These are phyloP conservation scores for Ips nitidus DNA, from an alignment of 1,140 invertebrate species.

Conservation along the genomic window DNA sequence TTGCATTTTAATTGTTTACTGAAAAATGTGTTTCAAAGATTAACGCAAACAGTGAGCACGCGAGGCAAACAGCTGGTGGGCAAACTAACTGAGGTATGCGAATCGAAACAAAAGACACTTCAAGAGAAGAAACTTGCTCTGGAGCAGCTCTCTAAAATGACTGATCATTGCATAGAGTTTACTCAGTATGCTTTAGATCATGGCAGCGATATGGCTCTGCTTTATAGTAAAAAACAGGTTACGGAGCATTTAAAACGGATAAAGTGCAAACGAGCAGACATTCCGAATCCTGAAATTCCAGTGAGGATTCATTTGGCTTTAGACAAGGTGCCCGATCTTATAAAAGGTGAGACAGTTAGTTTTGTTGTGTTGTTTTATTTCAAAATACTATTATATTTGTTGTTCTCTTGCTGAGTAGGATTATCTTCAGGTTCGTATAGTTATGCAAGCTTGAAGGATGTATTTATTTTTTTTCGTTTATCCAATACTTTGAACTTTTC, in stretches of 20 bases:
- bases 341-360: slow-evolving; percentile 62
- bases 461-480: slow-evolving; percentile 5
- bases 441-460: neutral
- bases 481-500: slow-evolving; percentile 9
- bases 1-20: slow-evolving; percentile 1
- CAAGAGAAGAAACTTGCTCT: slow-evolving; percentile 80
- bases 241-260: slow-evolving; percentile 75
- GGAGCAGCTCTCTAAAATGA: slow-evolving; percentile 75
- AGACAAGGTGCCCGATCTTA: slow-evolving; percentile 75
- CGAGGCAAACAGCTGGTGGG: slow-evolving; percentile 78
- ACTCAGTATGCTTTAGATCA: slow-evolving; percentile 74
- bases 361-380: slow-evolving; percentile 6
- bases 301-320: slow-evolving; percentile 74
- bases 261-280: slow-evolving; percentile 76
- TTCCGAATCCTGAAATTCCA: slow-evolving; percentile 82
- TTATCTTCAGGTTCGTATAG: slow-evolving; percentile 44
- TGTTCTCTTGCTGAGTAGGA: slow-evolving; percentile 34
- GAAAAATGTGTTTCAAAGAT: slow-evolving; percentile 52
- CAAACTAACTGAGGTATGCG: slow-evolving; percentile 79
- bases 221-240: slow-evolving; percentile 79
- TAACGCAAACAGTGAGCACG: slow-evolving; percentile 80
- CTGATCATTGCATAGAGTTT: slow-evolving; percentile 85
- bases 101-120: slow-evolving; percentile 78
- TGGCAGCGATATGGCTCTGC: slow-evolving; percentile 79
- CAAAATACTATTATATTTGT: slow-evolving; percentile 23